These are phyloP conservation scores for Hydractinia echinata DNA, from an alignment of 30 jellyfish, hydroid and myxozoan species.

Conservation along the genomic window DNA sequence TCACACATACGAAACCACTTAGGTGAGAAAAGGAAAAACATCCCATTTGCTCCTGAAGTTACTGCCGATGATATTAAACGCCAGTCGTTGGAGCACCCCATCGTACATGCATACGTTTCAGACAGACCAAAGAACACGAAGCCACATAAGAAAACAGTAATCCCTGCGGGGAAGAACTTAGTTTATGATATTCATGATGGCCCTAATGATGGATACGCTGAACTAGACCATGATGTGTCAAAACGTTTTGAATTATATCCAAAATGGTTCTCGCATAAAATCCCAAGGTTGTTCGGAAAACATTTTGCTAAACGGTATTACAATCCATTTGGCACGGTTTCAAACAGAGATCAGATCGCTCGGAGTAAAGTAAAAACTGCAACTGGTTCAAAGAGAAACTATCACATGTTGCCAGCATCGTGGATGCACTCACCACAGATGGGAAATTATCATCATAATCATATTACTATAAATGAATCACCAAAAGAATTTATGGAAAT, in stretches of 20 bases:
- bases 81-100: neutral
- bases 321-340: constrained; percentile 16
- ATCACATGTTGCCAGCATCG: constrained; percentile 3
- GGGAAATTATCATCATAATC: neutral
- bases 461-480: neutral
- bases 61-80: neutral
- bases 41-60: constrained; percentile 7
- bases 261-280: constrained; percentile 67
- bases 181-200: constrained; percentile 20
- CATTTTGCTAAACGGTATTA: constrained; percentile 34
- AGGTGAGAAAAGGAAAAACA: constrained; percentile 18
- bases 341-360: neutral
- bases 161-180: constrained; percentile 9
- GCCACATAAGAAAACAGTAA: constrained; percentile 5
- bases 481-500: constrained; percentile 20
- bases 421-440: constrained; percentile 21
- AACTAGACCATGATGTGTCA: constrained; percentile 6
- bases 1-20: neutral
- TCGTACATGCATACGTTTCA: constrained; percentile 3
- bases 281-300: constrained; percentile 48
- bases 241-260: constrained; percentile 58
- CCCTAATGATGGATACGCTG: constrained; percentile 15
- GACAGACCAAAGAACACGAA: constrained; percentile 14
- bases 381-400: constrained; percentile 18
- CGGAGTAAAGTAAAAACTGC: neutral